Conservation (phyloP, 2,113 vertebrate species). For the Miniopterus natalensis region DNA sequence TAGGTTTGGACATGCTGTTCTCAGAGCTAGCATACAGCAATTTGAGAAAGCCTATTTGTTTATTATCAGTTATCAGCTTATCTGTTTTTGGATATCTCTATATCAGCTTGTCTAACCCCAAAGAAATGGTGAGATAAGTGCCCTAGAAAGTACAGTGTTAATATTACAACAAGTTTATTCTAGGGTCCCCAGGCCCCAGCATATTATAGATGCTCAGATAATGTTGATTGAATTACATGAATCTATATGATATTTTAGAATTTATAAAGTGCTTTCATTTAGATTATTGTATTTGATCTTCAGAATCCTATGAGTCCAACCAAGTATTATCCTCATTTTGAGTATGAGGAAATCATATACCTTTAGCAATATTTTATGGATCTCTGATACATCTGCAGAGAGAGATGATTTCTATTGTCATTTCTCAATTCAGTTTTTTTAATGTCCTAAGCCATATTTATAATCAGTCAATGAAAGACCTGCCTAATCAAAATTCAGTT, state of each 20-base stretch:
- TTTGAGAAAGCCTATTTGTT: conserved; percentile 38
- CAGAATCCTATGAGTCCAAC: not conserved
- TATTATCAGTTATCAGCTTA: not conserved
- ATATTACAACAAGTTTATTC: not conserved
- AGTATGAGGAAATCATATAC: conserved; percentile 24
- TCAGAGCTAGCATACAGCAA: not conserved
- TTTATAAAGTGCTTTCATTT: conserved; percentile 2
- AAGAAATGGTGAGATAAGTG: conserved; percentile 45
- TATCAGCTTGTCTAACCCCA: conserved; percentile 12
- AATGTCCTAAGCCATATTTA: not conserved
- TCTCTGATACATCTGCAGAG: not conserved
- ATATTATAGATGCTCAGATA: not conserved
- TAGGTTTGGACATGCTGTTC: not conserved
- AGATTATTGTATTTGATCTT: conserved; percentile 31
- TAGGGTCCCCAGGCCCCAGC: not conserved
- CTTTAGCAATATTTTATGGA: not conserved
- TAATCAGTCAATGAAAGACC: not conserved
- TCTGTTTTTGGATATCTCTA: conserved; percentile 49
- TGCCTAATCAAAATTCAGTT: not conserved
- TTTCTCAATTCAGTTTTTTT: not conserved
- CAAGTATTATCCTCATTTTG: conserved; percentile 57
- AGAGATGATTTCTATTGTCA: not conserved
- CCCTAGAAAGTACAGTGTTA: conserved; percentile 7
- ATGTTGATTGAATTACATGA: conserved; percentile 26
- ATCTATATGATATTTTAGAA: not conserved